These are phyloP conservation scores for Sigmodon hispidus DNA, from an alignment of 2,113 vertebrate genomes.

Conservation along the genomic window DNA sequence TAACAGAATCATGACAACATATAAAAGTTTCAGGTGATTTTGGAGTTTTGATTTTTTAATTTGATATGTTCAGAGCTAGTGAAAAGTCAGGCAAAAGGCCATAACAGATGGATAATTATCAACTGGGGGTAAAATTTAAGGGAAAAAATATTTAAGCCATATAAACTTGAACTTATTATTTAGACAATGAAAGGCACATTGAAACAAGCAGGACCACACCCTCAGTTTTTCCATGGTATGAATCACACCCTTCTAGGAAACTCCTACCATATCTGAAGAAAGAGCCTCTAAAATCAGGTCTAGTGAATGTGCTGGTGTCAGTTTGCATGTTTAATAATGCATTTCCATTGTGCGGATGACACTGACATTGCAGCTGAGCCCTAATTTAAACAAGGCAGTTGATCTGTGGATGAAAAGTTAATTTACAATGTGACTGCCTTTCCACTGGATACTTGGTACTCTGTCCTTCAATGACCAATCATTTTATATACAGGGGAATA, in stretches of 20 bases:
- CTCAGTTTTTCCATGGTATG: not conserved
- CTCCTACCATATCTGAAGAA: not conserved
- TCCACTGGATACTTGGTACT: not conserved
- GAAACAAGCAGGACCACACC: not conserved
- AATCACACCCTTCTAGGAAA: not conserved
- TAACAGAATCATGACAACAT: not conserved
- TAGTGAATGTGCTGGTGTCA: not conserved
- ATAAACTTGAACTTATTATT: not conserved
- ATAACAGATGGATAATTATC: not conserved
- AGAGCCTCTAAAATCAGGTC: not conserved
- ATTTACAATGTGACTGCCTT: not conserved
- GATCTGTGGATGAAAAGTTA: not conserved
- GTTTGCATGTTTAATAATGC: not conserved
- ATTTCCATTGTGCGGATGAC: not conserved
- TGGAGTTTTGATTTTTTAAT: not conserved
- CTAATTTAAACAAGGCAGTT: not conserved
- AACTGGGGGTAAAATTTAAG: not conserved
- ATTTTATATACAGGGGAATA: not conserved
- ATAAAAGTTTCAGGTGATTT: not conserved
- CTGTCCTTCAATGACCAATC: not conserved
- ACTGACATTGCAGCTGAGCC: not conserved
- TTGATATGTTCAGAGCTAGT: not conserved
- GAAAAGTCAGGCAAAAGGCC: not conserved
- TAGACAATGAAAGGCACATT: not conserved
- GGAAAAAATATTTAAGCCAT: not conserved